Evolutionary conservation across 1,140 invertebrate genomes (phyloP).

Genomic region (Cepaea nemoralis): DNA sequence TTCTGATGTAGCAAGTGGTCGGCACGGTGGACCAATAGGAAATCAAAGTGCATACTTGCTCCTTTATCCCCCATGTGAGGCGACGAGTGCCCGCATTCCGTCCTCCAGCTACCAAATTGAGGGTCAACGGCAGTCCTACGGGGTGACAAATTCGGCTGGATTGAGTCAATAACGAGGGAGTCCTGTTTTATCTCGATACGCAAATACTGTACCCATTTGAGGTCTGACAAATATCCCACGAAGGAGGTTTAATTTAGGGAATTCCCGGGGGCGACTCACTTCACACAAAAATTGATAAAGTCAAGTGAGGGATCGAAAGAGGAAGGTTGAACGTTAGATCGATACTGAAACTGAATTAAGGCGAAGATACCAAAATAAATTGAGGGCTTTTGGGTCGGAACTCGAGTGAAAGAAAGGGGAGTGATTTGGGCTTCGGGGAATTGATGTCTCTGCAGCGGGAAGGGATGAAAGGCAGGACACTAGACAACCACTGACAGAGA

Average conservation of each 20-base stretch:
- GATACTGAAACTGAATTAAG: not conserved
- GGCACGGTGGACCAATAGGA: not conserved
- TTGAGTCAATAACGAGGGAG: conserved; percentile 29
- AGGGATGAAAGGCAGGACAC: too few species aligned
- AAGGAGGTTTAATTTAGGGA: conserved; percentile 37
- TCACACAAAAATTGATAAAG: conserved; percentile 13
- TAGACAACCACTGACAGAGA: too few species aligned
- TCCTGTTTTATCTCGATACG: conserved; percentile 36
- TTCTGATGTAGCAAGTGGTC: not conserved
- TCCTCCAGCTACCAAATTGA: conserved; percentile 2
- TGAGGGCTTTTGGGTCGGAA: not conserved
- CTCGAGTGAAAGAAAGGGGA: not conserved
- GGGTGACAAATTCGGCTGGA: conserved; percentile 23
- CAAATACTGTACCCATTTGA: conserved; percentile 30
- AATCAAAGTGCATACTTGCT: conserved; percentile 11
- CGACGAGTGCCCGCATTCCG: conserved; percentile 6
- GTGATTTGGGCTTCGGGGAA: too few species aligned
- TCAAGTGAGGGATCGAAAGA: conserved; percentile 13
- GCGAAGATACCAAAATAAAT: not conserved
- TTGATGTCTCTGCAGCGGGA: too few species aligned
- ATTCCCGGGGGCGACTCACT: conserved; percentile 33
- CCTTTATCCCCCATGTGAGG: not conserved
- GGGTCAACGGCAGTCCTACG: conserved; percentile 13
- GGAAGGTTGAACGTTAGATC: not conserved
- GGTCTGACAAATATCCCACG: conserved; percentile 25